Percentiles rank a stretch among this genome's conserved stretches.
Conservation (phyloP, 2,888 invertebrate species). For the Hesperia comma region DNA sequence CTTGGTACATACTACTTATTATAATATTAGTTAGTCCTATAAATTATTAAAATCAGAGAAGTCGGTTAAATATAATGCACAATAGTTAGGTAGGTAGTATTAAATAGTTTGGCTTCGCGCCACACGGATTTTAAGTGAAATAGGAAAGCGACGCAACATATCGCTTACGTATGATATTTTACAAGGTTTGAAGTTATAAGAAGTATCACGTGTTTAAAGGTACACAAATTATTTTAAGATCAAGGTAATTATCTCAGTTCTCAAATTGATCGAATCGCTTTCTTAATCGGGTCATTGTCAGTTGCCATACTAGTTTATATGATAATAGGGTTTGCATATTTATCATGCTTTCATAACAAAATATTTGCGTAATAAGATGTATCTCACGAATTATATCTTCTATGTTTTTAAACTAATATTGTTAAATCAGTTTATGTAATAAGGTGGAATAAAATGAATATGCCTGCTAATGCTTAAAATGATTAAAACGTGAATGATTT, state of each 20-base stretch:
- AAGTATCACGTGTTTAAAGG: conserved; percentile 11
- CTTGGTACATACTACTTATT: too few relatives aligned
- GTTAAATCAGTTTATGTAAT: too few relatives aligned
- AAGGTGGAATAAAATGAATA: too few relatives aligned
- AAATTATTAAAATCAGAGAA: too few relatives aligned
- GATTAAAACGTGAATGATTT: too few relatives aligned
- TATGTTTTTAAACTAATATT: background rate
- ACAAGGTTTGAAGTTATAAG: conserved; percentile 16
- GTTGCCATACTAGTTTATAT: conserved; percentile 15
- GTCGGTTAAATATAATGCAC: background rate
- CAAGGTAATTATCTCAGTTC: conserved; percentile 28
- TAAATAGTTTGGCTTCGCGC: background rate
- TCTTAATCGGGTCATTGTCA: conserved; percentile 27
- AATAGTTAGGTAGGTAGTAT: background rate
- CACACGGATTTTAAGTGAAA: background rate
- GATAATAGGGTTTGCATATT: conserved; percentile 19
- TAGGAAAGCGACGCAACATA: conserved; percentile 10
- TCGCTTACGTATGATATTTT: background rate
- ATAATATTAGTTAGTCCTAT: too few relatives aligned
- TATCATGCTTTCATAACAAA: background rate
- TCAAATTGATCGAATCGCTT: conserved; percentile 11
- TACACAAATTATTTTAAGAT: conserved; percentile 4
- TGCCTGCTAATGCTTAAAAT: too few relatives aligned
- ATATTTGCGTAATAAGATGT: background rate
- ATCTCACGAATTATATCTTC: background rate